Evolutionary conservation across 1,140 invertebrate genomes (phyloP).

Genomic region (Lerema accius): DNA sequence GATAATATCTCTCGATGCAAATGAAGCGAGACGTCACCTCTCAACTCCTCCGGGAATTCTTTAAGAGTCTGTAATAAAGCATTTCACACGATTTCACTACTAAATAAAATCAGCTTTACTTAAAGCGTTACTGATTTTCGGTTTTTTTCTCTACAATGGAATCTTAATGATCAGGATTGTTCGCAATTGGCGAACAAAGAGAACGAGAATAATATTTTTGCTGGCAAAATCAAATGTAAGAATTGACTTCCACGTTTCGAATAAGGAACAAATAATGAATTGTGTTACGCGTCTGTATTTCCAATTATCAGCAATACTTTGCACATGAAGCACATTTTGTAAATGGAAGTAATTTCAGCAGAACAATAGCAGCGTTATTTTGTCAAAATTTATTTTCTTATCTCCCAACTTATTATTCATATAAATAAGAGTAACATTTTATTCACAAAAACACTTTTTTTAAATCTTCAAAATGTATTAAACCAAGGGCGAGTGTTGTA

Average conservation of each 20-base stretch:
- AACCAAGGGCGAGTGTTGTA: slow-evolving; percentile 12
- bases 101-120: slow-evolving; percentile 30
- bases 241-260: background rate
- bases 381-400: too few species aligned
- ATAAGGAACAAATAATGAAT: background rate
- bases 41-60: slow-evolving; percentile 97
- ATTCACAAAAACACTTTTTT: background rate
- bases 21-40: slow-evolving; percentile 97
- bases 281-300: too few species aligned
- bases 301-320: too few species aligned
- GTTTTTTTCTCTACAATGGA: background rate
- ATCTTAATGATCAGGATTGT: background rate
- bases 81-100: slow-evolving; percentile 9
- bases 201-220: background rate
- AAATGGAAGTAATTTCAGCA: too few species aligned
- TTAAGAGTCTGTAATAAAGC: slow-evolving; percentile 90
- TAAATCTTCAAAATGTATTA: slow-evolving; percentile 2
- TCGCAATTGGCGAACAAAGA: background rate
- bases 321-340: too few species aligned
- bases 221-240: background rate
- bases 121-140: background rate
- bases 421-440: background rate
- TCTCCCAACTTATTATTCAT: too few species aligned
- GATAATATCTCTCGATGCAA: slow-evolving; percentile 96
- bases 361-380: too few species aligned